Percentiles rank a stretch among this genome's conserved stretches.
Conservation (phyloP, 23 tunicate genomes). For the Trididemnum miniatum region DNA sequence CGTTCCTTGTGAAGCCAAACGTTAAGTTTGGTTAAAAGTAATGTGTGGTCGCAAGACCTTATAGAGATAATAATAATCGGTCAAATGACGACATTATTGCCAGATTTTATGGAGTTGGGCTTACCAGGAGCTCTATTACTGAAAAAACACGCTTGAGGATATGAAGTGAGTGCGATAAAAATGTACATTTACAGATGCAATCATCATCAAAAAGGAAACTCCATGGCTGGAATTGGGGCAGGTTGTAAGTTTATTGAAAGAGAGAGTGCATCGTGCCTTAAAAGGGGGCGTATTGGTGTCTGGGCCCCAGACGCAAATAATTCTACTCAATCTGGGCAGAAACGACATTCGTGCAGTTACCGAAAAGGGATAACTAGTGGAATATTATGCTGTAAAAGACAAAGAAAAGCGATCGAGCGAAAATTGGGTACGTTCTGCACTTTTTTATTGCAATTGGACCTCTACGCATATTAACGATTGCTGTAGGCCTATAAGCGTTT, state of each 20-base stretch:
- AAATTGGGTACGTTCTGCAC: not conserved
- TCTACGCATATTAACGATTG: too few species aligned
- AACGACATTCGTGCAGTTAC: slow-evolving; percentile 49
- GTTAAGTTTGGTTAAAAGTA: too few species aligned
- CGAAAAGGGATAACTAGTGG: slow-evolving; percentile 59
- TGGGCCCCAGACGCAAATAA: not conserved
- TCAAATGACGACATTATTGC: too few species aligned
- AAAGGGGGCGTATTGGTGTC: slow-evolving; percentile 53
- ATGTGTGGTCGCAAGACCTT: too few species aligned
- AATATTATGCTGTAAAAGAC: slow-evolving; percentile 59
- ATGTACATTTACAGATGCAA: slow-evolving; percentile 43
- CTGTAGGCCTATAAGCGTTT: too few species aligned
- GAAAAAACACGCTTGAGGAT: too few species aligned
- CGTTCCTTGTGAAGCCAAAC: too few species aligned
- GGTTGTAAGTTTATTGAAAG: slow-evolving; percentile 40
- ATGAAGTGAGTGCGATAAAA: too few species aligned
- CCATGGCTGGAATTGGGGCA: slow-evolving; percentile 76
- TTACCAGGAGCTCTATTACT: too few species aligned
- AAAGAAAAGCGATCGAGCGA: not conserved
- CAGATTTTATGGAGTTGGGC: too few species aligned
- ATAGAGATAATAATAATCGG: too few species aligned
- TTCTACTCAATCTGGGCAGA: not conserved
- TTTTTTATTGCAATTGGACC: too few species aligned
- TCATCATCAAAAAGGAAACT: slow-evolving; percentile 45
- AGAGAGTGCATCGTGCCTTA: slow-evolving; percentile 37